Conservation (phyloP, 2,797 vertebrate species). For the Ceryle rudis region DNA sequence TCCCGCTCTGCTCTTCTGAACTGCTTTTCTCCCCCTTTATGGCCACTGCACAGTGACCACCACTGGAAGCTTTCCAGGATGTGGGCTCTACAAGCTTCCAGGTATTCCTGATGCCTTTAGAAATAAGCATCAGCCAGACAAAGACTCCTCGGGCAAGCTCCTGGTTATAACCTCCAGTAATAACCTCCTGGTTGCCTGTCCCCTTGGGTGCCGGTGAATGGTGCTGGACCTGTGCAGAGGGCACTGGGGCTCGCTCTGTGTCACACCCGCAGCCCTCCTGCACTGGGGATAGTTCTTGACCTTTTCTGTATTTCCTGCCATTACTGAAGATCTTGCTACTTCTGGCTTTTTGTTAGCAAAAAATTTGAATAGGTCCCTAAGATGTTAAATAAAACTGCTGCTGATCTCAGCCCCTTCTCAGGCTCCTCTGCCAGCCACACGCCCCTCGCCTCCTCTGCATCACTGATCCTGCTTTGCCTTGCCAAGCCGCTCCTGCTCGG, state of each 20-base stretch:
- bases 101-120: not conserved
- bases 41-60: not conserved
- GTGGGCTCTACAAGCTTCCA: not conserved
- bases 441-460: rapidly evolving
- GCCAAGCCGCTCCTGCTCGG: not conserved
- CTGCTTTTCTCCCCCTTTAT: not conserved
- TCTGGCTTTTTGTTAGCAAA: not conserved
- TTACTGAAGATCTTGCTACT: not conserved
- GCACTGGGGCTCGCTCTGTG: not conserved
- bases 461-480: not conserved
- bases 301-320: not conserved
- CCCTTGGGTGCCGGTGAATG: not conserved
- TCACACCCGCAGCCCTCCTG: not conserved
- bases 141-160: not conserved
- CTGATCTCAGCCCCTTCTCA: rapidly evolving
- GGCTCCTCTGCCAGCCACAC: not conserved
- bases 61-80: not conserved
- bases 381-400: not conserved
- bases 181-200: rapidly evolving
- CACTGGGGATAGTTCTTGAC: not conserved
- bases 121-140: not conserved
- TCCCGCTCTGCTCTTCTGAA: not conserved
- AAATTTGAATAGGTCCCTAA: not conserved
- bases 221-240: not conserved
- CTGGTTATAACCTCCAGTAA: not conserved